These are phyloP conservation scores for Phortica variegata DNA, from an alignment of 1,140 invertebrate genomes.

Conservation along the genomic window DNA sequence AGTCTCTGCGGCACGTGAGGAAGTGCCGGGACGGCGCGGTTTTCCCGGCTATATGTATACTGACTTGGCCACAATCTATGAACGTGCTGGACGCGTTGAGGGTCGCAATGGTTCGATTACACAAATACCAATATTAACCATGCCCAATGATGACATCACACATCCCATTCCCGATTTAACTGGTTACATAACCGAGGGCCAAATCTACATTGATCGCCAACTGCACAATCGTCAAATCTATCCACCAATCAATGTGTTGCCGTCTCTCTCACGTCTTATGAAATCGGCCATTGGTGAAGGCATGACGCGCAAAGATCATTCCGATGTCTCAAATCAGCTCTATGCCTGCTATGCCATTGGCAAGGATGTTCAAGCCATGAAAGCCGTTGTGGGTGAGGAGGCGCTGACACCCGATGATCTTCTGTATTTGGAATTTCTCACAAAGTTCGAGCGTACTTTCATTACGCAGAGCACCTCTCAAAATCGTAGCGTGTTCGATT, in stretches of 20 bases:
- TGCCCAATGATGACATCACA: conserved; percentile 99
- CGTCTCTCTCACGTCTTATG: conserved; percentile 97
- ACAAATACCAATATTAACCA: conserved; percentile 97
- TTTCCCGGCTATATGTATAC: conserved; percentile 99
- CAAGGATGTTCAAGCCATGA: conserved; percentile 98
- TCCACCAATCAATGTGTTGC: conserved; percentile 95
- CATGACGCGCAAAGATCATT: conserved; percentile 97
- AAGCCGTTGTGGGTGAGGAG: conserved; percentile 97
- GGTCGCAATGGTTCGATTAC: conserved; percentile 97
- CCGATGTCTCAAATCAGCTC: conserved; percentile 97
- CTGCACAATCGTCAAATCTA: conserved; percentile 98
- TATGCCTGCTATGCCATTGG: conserved; percentile 98
- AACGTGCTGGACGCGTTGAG: conserved; percentile 94
- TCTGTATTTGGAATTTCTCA: conserved; percentile 96
- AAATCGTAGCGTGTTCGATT: conserved; percentile 98
- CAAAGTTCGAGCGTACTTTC: conserved; percentile 99
- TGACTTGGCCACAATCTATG: conserved; percentile 98
- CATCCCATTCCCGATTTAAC: conserved; percentile 99
- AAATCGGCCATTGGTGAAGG: conserved; percentile 98
- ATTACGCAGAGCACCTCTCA: conserved; percentile 98
- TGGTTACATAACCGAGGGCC: conserved; percentile 97
- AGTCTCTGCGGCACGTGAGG: conserved; percentile 95
- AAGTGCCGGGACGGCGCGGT: conserved; percentile 91
- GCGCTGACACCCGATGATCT: conserved; percentile 97
- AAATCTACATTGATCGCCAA: conserved; percentile 98